A percentile compares a stretch with the other conserved stretches of the same genome.
Evolutionary conservation across 2,113 vertebrate genomes (phyloP).

Genomic region (Heteronetta atricapilla): DNA sequence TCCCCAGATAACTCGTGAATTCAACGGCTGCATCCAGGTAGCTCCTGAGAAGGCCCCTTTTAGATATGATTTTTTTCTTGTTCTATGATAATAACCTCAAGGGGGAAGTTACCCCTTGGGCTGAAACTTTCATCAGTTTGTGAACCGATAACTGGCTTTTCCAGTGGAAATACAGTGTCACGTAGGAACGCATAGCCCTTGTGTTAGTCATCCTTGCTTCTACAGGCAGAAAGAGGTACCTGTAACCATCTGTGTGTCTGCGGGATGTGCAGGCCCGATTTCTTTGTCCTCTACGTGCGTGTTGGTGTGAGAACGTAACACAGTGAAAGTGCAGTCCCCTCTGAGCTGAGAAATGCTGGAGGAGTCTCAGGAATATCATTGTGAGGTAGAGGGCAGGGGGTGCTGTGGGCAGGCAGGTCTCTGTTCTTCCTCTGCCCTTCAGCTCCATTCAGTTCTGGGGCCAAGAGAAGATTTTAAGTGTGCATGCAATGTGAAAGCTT

Average conservation of each 20-base stretch:
- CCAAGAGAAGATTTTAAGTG: not conserved
- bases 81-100: fast-evolving
- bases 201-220: not conserved
- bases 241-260: not conserved
- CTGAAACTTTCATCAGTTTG: fast-evolving
- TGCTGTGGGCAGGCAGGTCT: not conserved
- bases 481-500: not conserved
- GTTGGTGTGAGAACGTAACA: not conserved
- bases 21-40: not conserved
- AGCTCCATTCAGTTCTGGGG: not conserved
- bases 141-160: not conserved
- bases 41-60: not conserved
- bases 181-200: not conserved
- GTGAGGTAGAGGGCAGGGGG: not conserved
- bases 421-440: not conserved
- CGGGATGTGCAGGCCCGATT: not conserved
- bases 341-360: not conserved
- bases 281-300: not conserved
- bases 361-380: not conserved
- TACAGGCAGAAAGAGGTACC: not conserved
- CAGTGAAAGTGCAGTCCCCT: not conserved
- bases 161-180: not conserved
- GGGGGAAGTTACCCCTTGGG: not conserved
- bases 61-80: not conserved
- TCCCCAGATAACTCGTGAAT: not conserved